phyloP scores from a whole-genome alignment of 2,113 vertebrate genomes.

The Catharus fuscescens region DNA sequence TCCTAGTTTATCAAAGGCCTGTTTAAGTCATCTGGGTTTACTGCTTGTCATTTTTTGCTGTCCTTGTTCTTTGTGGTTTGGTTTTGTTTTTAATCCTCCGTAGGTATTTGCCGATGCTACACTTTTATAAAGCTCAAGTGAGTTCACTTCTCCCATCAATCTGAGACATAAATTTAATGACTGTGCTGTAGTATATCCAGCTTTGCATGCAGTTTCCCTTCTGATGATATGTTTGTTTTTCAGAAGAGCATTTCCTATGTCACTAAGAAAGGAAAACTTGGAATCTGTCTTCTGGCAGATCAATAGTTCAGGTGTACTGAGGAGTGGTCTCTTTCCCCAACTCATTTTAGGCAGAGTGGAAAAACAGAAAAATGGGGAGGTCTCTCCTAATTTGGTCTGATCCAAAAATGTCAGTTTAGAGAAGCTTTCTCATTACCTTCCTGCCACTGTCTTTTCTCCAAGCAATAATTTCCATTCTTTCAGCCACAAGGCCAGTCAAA shows the following conservation, averaged over 20 bases:
- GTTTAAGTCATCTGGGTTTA: not conserved
- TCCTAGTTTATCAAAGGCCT: slow-evolving; percentile 55
- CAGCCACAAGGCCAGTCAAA: not conserved
- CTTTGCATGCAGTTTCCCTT: not conserved
- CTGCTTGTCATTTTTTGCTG: not conserved
- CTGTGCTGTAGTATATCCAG: not conserved
- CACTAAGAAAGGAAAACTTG: not conserved
- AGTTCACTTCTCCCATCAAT: not conserved
- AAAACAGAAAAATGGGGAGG: not conserved
- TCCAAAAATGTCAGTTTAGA: not conserved
- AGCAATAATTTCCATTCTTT: not conserved
- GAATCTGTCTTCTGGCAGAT: not conserved
- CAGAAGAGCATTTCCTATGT: not conserved
- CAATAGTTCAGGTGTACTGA: not conserved
- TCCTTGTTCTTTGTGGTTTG: not conserved
- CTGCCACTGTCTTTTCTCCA: not conserved
- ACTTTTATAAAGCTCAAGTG: not conserved
- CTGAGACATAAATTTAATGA: not conserved
- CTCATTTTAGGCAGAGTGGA: not conserved
- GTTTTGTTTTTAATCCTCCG: not conserved
- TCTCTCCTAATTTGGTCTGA: not conserved
- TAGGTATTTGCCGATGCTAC: not conserved
- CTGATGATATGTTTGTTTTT: not conserved
- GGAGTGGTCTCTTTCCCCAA: not conserved
- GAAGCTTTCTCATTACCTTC: not conserved